phyloP scores from a whole-genome alignment of 2,888 invertebrate species.

The Hyalella azteca region DNA sequence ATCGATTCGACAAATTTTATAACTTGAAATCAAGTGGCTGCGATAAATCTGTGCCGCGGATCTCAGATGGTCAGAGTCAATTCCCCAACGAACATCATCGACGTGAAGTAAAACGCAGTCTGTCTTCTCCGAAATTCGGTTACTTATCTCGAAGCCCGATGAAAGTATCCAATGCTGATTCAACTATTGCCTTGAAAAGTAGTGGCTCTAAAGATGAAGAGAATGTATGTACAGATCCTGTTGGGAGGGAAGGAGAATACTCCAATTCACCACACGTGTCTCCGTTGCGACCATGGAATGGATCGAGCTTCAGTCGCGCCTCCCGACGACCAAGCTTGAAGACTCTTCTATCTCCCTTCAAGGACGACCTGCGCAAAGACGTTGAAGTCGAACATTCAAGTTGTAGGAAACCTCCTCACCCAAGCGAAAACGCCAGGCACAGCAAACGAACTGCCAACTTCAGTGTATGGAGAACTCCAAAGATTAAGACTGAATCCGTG shows the following conservation, averaged over 20 bases:
- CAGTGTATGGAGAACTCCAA: background rate
- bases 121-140: background rate
- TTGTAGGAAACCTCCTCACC: background rate
- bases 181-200: background rate
- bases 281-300: conserved; percentile 2
- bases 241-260: background rate
- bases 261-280: background rate
- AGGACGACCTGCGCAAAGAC: background rate
- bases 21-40: no score
- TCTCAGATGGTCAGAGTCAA: no score
- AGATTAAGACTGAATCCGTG: background rate
- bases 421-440: background rate
- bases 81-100: no score
- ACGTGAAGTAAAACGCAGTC: background rate
- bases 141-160: background rate
- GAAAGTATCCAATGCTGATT: background rate
- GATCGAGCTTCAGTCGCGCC: background rate
- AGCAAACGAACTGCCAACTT: background rate
- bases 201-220: background rate
- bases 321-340: conserved; percentile 3
- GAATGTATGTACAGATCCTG: background rate
- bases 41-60: no score
- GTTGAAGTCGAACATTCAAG: background rate
- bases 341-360: conserved; percentile 7
- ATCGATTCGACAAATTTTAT: no score